Percentiles rank a stretch among this genome's conserved stretches.
Evolutionary conservation across 2,888 invertebrate genomes (phyloP).

Genomic region (Clanis bilineata): DNA sequence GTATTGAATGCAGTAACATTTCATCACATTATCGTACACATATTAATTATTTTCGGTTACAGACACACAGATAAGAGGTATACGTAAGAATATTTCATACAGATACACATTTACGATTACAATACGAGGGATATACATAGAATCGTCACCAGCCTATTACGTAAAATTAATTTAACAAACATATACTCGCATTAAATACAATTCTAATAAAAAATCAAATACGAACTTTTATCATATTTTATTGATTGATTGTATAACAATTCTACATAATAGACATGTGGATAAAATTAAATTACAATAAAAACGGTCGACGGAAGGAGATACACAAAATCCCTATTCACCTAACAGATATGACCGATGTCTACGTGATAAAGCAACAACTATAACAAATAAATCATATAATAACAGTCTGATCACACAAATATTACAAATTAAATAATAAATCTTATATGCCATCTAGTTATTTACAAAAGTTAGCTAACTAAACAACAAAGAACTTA

Average conservation of each 20-base stretch:
- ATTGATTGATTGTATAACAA: conserved; percentile 10
- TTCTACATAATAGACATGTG: conserved; percentile 23
- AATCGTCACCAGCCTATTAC: conserved; percentile 32
- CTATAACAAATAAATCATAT: conserved; percentile 80
- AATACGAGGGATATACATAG: conserved; percentile 50
- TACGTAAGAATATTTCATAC: conserved; percentile 46
- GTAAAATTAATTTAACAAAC: conserved; percentile 22
- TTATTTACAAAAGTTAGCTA: conserved; percentile 81
- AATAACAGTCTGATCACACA: conserved; percentile 81
- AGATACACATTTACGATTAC: conserved; percentile 25
- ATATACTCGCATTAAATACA: neutral
- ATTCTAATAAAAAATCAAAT: neutral
- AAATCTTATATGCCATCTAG: conserved; percentile 69
- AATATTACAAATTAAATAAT: conserved; percentile 81
- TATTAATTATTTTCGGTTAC: conserved; percentile 62
- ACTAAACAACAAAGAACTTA: conserved; percentile 81
- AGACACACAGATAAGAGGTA: conserved; percentile 64
- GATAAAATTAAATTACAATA: conserved; percentile 36
- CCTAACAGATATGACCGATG: conserved; percentile 75
- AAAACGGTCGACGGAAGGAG: conserved; percentile 50
- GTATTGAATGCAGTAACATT: conserved; percentile 76
- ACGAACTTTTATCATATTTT: neutral
- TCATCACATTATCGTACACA: conserved; percentile 72
- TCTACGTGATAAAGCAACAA: conserved; percentile 74
- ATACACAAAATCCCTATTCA: conserved; percentile 51